phyloP scores from a whole-genome alignment of 2,888 invertebrate species.

The Nephrotoma guestfalica region DNA sequence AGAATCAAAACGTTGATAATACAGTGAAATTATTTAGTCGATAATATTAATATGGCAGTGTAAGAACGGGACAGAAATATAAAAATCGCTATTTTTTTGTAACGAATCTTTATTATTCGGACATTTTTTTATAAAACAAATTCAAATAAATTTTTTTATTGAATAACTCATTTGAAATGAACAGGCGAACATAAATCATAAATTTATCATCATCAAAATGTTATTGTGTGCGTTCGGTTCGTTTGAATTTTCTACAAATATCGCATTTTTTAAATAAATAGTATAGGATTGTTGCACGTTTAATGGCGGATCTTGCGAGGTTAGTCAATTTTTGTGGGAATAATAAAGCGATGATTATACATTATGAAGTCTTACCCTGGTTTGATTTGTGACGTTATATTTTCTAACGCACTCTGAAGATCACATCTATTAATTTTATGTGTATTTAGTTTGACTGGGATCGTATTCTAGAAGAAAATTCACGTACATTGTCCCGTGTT shows the following conservation, averaged over 20 bases:
- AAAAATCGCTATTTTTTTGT: not conserved
- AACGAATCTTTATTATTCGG: not conserved
- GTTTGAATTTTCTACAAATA: not conserved
- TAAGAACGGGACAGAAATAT: not conserved
- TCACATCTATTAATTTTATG: too few species aligned
- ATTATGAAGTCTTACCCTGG: too few species aligned
- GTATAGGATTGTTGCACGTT: not conserved
- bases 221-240: not conserved
- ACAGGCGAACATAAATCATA: not conserved
- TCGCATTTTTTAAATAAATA: not conserved
- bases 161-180: not conserved
- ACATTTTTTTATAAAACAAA: not conserved
- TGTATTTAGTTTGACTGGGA: too few species aligned
- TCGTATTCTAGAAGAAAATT: too few species aligned
- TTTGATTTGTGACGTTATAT: too few species aligned
- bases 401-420: too few species aligned
- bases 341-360: too few species aligned
- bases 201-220: not conserved
- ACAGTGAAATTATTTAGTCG: not conserved
- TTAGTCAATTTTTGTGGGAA: not conserved
- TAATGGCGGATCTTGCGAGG: not conserved
- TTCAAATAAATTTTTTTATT: not conserved
- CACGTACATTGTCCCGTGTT: too few species aligned
- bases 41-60: not conserved
- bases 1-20: not conserved